Evolutionary conservation across 2,888 invertebrate species (phyloP).

Genomic region (Latrodectus hesperus): DNA sequence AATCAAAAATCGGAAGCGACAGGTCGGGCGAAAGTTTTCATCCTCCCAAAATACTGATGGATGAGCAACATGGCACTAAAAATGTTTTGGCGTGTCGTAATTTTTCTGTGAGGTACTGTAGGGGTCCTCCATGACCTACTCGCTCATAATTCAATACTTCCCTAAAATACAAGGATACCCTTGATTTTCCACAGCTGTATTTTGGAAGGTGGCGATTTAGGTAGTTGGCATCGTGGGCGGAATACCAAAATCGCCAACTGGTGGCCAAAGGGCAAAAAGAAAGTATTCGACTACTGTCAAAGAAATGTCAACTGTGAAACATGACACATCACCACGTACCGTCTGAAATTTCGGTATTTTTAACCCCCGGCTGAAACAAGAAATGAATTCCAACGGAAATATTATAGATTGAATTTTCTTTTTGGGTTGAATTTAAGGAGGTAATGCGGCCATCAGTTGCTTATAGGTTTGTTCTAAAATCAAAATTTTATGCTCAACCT

Average conservation of each 20-base stretch:
- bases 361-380: no score
- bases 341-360: no score
- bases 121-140: slow-evolving; percentile 36
- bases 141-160: slow-evolving; percentile 52
- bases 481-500: no score
- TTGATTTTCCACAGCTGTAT: background rate
- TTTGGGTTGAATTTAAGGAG: background rate
- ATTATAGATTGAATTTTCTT: background rate
- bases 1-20: background rate
- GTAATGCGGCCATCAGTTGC: background rate
- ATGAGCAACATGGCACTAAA: slow-evolving; percentile 24
- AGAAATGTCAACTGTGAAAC: background rate
- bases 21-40: slow-evolving; percentile 12
- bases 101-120: background rate
- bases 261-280: slow-evolving; percentile 13
- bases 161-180: slow-evolving; percentile 10
- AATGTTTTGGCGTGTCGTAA: slow-evolving; percentile 32
- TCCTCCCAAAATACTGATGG: slow-evolving; percentile 1
- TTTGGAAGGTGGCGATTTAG: no score
- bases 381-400: background rate
- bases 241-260: slow-evolving; percentile 2
- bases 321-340: no score
- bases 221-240: slow-evolving; percentile 25
- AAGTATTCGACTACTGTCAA: slow-evolving; percentile 28
- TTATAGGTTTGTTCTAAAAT: background rate